A percentile compares a stretch with the other conserved stretches of the same genome.
Conservation (phyloP, 2,797 vertebrate species). For the Crypturellus tataupa region DNA sequence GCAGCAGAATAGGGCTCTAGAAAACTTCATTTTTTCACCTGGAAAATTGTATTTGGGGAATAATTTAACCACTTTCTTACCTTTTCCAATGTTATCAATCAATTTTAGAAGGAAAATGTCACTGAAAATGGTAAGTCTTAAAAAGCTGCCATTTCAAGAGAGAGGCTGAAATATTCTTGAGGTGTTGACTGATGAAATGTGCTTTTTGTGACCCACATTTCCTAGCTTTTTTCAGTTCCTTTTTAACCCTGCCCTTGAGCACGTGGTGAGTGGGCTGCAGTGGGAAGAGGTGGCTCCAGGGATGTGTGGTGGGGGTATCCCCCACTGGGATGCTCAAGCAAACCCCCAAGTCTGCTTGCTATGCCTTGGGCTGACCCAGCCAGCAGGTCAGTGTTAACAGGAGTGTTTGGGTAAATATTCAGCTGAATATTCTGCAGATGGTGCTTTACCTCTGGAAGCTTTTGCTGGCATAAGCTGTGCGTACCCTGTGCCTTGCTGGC, state of each 20-base stretch:
- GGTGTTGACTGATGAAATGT: background rate
- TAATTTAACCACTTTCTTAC: background rate
- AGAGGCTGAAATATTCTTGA: background rate
- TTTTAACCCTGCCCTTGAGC: no score
- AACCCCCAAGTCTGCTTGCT: background rate
- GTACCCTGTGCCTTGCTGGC: no score
- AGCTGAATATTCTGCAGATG: no score
- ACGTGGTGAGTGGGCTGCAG: no score
- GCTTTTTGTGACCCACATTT: background rate
- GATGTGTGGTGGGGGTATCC: no score
- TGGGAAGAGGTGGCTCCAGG: background rate
- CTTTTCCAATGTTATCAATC: background rate
- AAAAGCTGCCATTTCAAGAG: background rate
- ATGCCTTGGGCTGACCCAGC: background rate
- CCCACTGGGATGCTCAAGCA: background rate
- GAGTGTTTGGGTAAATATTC: no score
- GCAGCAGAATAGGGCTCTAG: background rate
- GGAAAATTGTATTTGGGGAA: background rate
- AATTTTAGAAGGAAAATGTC: background rate
- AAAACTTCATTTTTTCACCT: background rate
- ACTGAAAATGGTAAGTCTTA: background rate
- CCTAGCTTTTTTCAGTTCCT: background rate
- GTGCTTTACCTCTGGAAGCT: no score
- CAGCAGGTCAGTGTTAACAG: no score
- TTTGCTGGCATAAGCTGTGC: no score